Evolutionary conservation across 2,888 invertebrate species (phyloP), one percentile per base, ranked within the genome.

Genomic region (Drosophila kanekoi): DNA sequence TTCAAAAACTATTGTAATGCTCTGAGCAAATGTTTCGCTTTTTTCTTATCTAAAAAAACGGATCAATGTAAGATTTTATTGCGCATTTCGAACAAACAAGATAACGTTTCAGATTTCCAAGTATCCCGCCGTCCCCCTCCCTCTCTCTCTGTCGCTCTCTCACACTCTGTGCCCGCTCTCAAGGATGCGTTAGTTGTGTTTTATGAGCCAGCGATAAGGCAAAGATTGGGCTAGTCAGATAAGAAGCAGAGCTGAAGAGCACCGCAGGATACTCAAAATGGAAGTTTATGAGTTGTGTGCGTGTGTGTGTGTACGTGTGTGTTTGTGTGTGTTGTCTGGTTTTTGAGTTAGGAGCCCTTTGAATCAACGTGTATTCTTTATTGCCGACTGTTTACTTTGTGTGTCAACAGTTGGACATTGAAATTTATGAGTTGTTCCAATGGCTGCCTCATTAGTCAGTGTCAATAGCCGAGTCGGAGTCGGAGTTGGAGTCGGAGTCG

Each of bases 401-500:
- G 49, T 77, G 77, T 77, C 77, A 77, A 77, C 77, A 77, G 69
- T 73, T 56, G 66, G 60, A 66, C 65, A 63, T 13, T 38, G 56
- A 76, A 67, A 76, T 76, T 72, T 76, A 75, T 76, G 75, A 71
- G 76, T 60, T 63, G 65, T 69, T 43, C 54, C 54, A 44, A 47
- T 62, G 65, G 51, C 38, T 58, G 73, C 49, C 77, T 77, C 77
- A 77, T 77, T 77, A 77, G 77, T 60, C 62, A 63, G 72, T 77
- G 76, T 77, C 76, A 77, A 77, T 65, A 77, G 72, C 56, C 43
- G 23, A 23, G 23, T 23, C 23, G 23, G 18, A n/a, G 9, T 20
- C 32, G n/a, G 8, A 13, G 23, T 32, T 14, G 11, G 3, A 23
- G 23, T 23, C 6, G 23, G 1, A 23, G 3, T 23, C 8, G 23